Base-by-base conservation (phyloP, 2,888 invertebrate species). In the Euzophera pinguis region DNA sequence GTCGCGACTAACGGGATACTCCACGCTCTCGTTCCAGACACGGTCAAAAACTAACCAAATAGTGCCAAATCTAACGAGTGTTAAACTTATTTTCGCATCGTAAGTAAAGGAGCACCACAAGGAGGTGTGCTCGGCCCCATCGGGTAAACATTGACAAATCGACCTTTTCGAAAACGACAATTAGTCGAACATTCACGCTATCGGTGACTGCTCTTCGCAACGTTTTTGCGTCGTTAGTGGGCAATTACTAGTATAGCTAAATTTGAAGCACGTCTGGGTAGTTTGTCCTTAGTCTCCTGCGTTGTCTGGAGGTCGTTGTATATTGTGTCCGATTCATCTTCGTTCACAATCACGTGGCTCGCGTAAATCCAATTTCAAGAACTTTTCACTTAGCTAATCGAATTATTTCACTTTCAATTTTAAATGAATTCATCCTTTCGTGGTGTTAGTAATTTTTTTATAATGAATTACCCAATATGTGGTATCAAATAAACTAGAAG, bases 291-390 rank as follows among this genome's bases (percentile, higher is more conserved):
- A 73, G 72, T 75, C 78, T 84, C 84, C 85, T 84, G 80, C 66
- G 65, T 61, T 72, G 84, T 84, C 84, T 85, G 73, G 81, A 84
- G 86, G 85, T 84, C 86, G 75, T 63, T 63, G 68, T 67, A 70
- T 69, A 66, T 65, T 71, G 61, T 61, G 64, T 61, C 64, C 65
- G 62, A 67, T 66, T 68, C 62, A 70, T 67, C 69, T 67, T 69
- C 62, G 54, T 58, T 67, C 73, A 74, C 75, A 78, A 79, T 81
- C 79, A 75, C 75, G 73, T 78, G 76, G 71, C 69, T 58, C 57
- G 54, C 61, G 61, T 54, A 56, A 52, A 53, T 35, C 53, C 49
- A 54, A 64, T 63, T 64, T 47, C 45, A 29, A 3, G 13, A 27
- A 32, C 10, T 16, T 47, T 47, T 5, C 16, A 22, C 17, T 14